Evolutionary conservation across 2,797 vertebrate genomes (phyloP), one percentile per base, ranked within the genome.

Genomic region (Tenualosa thibaudeaui): DNA sequence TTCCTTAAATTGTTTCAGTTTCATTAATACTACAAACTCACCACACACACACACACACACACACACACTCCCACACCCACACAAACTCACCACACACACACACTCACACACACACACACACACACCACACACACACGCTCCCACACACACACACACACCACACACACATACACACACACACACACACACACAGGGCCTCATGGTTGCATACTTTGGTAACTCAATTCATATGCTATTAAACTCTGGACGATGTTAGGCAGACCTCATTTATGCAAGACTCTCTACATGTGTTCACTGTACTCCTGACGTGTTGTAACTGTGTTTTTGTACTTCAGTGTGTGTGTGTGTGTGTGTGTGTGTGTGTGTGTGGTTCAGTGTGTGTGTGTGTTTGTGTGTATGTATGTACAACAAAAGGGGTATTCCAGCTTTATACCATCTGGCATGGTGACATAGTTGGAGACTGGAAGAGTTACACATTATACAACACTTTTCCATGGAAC

Each of bases 191-290:
- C 60, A 26, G 65, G 91, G 88, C 92, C 93, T 91, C 92, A 62
- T 90, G 89, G 91, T 91, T 90, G 86, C 93, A 93, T 93, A 92
- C 89, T 95, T 94, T 92, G 94, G 92, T 92, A 93, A 93, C 91
- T 93, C 89, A 89, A 91, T 91, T 95, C 92, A 94, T 91, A 93
- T 93, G 93, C 88, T 91, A 83, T 82, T 86, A 89, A 92, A 89
- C 91, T 89, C 90, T 81, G 84, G 85, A 91, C 88, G 89, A 89
- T 87, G 88, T 89, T 85, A 88, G 84, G 86, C 88, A 88, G 91
- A 90, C 90, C 90, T 89, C 91, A 93, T 94, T 94, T 92, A 93
- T 88, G 90, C 40, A 81, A 92, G 90, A 90, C 88, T 90, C 83
- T 89, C 89, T 91, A 86, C 86, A 13, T 13, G 10, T 15, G 51